Conservation (phyloP, 2,888 invertebrate genomes). For the Phasia obesa region DNA sequence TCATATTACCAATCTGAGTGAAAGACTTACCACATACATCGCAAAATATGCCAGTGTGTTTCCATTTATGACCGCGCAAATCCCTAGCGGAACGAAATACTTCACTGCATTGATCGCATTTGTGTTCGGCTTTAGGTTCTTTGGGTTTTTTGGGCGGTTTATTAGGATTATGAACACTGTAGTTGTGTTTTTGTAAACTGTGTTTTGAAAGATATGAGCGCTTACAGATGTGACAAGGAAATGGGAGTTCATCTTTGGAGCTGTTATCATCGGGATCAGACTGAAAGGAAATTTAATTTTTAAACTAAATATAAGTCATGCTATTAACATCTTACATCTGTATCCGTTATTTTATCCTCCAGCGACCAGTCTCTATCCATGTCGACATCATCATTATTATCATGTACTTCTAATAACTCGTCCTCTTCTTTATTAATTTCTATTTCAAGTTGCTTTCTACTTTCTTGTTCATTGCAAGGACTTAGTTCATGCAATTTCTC, state of each 20-base stretch:
- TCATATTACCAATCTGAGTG: slow-evolving; percentile 79
- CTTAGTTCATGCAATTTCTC: background rate
- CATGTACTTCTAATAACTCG: slow-evolving; percentile 20
- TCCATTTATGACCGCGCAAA: slow-evolving; percentile 77
- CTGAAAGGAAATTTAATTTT: slow-evolving; percentile 8
- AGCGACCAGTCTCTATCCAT: slow-evolving; percentile 53
- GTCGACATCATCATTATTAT: slow-evolving; percentile 53
- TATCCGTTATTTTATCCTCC: slow-evolving; percentile 28
- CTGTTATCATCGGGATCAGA: slow-evolving; percentile 40
- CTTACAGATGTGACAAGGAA: slow-evolving; percentile 75
- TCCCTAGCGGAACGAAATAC: slow-evolving; percentile 76
- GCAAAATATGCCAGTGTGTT: slow-evolving; percentile 79
- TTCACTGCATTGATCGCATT: slow-evolving; percentile 76
- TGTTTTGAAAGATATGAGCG: slow-evolving; percentile 76
- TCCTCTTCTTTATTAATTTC: slow-evolving; percentile 37
- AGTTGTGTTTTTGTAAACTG: slow-evolving; percentile 75
- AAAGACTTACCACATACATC: slow-evolving; percentile 79
- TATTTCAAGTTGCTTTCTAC: background rate
- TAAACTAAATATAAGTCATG: no score
- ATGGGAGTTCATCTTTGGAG: slow-evolving; percentile 72
- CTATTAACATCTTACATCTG: slow-evolving; percentile 39
- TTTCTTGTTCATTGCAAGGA: background rate
- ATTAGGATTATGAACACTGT: slow-evolving; percentile 57
- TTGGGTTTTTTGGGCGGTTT: slow-evolving; percentile 55
- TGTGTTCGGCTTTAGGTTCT: slow-evolving; percentile 69